Evolutionary conservation across 2,888 invertebrate species (phyloP).

Genomic region (Hypena proboscidalis): DNA sequence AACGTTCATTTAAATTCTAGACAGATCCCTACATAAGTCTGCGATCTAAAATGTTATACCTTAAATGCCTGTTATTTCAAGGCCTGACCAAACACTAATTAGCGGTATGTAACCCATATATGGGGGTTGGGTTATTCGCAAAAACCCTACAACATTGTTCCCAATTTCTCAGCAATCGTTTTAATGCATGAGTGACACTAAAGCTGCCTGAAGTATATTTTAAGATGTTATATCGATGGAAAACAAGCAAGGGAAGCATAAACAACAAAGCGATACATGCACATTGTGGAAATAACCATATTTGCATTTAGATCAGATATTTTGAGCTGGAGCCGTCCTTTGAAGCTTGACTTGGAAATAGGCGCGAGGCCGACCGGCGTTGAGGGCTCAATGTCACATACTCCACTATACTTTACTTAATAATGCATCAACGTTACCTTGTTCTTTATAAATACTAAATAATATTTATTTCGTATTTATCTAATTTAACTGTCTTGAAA

Average conservation of each 20-base stretch:
- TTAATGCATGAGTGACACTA: conserved; percentile 13
- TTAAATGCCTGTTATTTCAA: no score
- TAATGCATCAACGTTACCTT: conserved; percentile 42
- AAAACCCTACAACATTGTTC: no score
- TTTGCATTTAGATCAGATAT: conserved; percentile 71
- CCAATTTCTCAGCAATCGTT: conserved; percentile 29
- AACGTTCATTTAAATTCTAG: no score
- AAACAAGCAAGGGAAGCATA: conserved; percentile 20
- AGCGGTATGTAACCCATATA: no score
- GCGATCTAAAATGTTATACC: no score
- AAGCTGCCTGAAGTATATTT: conserved; percentile 22
- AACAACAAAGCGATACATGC: conserved; percentile 38
- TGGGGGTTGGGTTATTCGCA: no score
- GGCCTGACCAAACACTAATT: no score
- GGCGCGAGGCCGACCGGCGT: conserved; percentile 63
- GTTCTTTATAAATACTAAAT: no score
- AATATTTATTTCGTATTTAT: no score
- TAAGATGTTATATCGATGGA: conserved; percentile 21
- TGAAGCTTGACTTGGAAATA: conserved; percentile 64
- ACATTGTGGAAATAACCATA: conserved; percentile 56
- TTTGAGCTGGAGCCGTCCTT: conserved; percentile 66
- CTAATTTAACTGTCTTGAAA: no score
- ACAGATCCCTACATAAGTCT: no score
- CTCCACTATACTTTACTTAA: conserved; percentile 40
- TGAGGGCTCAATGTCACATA: conserved; percentile 53